Percentiles rank a stretch among this genome's conserved stretches.
phyloP scores from a whole-genome alignment of 1,140 invertebrate species.

The Phymastichus coffea region DNA sequence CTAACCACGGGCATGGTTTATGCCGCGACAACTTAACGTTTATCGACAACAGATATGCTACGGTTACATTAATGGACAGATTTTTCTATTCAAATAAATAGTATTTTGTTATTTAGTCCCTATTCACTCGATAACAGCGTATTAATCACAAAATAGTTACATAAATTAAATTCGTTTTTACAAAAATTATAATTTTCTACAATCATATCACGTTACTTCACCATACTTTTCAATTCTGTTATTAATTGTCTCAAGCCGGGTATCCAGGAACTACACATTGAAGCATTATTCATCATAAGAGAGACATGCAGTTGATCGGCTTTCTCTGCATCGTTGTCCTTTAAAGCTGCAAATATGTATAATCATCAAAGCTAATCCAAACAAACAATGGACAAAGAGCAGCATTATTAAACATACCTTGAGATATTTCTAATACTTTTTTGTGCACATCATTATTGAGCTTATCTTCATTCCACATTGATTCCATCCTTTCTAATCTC shows the following conservation, averaged over 20 bases:
- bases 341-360: constrained; percentile 46
- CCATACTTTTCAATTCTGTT: constrained; percentile 41
- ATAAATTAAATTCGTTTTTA: too few relatives aligned
- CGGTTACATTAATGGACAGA: too few relatives aligned
- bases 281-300: constrained; percentile 52
- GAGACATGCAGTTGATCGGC: constrained; percentile 53
- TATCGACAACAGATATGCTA: too few relatives aligned
- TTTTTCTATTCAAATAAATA: too few relatives aligned
- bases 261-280: constrained; percentile 54
- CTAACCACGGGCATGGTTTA: too few relatives aligned
- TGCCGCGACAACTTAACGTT: too few relatives aligned
- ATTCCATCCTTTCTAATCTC: constrained; percentile 48
- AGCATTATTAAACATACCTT: constrained; percentile 41
- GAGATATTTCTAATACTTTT: constrained; percentile 46
- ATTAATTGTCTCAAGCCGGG: constrained; percentile 52
- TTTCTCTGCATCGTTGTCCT: constrained; percentile 39
- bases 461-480: constrained; percentile 53
- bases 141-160: too few relatives aligned
- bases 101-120: too few relatives aligned
- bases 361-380: constrained; percentile 6
- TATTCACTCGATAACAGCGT: too few relatives aligned
- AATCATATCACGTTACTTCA: too few relatives aligned
- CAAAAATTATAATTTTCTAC: too few relatives aligned
- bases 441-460: constrained; percentile 40
- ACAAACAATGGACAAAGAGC: not conserved